Base-by-base conservation (phyloP, 2,113 vertebrate species). In the Cyprinodon variegatus region DNA sequence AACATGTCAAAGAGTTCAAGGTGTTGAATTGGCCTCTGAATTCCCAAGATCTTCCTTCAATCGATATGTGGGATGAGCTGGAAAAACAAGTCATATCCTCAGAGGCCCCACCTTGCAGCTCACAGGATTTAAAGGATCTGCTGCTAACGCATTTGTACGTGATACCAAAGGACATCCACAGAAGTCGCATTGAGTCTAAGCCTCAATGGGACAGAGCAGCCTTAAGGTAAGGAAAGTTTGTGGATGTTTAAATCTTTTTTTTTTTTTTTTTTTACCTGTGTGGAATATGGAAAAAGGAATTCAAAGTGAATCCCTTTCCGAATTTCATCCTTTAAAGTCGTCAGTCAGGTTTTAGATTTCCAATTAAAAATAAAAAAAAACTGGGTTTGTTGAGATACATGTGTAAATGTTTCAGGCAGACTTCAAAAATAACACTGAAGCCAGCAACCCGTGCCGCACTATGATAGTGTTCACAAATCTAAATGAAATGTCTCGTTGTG, bases 401-500 rank as follows among this genome's bases (percentile, higher is more conserved):
- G 61, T 3, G 39, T 57, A 60, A 83, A 81, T 65, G 68, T 68
- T 86, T 85, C 65, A 62, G 75, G 61, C 70, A 45, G 65, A 75
- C 85, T 71, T 76, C 15, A 45, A 72, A 68, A 67, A 57, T 45
- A 67, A 78, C 39, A 74, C 68, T 60, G 4, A 50, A 75, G 71
- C 63, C 82, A 61, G 37, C 17, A 10, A 12, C 17, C 29, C 14
- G 1, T 8, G 37, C 63, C 11, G n/a, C 20, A 4, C 50, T 70
- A 37, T 65, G 76, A 85, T 70, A 65, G 78, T 17, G 22, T 65
- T 65, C 74, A 81, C 66, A 76, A 79, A 76, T 86, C 82, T 82
- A 84, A 92, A 88, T 85, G 74, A 79, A 87, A 90, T 11, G 68
- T 80, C 77, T 53, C 81, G 67, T 83, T 82, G 79, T 70, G 61